Evolutionary conservation across 92 coral and sea anemone genomes (phyloP).

Genomic region (Actinostola sp.): DNA sequence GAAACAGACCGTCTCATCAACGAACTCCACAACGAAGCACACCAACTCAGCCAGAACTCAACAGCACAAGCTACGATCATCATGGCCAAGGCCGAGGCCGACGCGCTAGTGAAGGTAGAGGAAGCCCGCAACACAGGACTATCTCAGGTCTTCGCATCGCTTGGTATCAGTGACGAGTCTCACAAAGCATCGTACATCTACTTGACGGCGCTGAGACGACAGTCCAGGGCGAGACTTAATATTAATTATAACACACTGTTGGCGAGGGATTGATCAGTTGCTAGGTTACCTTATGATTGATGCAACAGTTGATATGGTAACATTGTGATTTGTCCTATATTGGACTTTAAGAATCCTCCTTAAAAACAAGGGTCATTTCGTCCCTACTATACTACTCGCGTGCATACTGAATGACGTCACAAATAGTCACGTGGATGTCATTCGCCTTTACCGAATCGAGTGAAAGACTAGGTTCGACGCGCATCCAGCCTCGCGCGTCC

Average conservation of each 20-base stretch:
- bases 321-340: too few species aligned
- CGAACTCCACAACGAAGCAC: slow-evolving; percentile 71
- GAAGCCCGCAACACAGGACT: slow-evolving; percentile 78
- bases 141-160: slow-evolving; percentile 53
- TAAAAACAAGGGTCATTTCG: too few species aligned
- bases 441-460: too few species aligned
- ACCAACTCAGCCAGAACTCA: slow-evolving; percentile 77
- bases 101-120: slow-evolving; percentile 68
- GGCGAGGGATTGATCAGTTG: slow-evolving; percentile 35
- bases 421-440: too few species aligned
- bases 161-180: slow-evolving; percentile 48
- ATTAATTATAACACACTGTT: slow-evolving; percentile 69
- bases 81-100: slow-evolving; percentile 81
- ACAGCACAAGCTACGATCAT: slow-evolving; percentile 71
- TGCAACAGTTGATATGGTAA: too few species aligned
- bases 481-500: too few species aligned
- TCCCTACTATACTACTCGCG: too few species aligned
- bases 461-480: too few species aligned
- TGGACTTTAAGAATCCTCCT: too few species aligned
- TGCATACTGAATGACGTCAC: too few species aligned
- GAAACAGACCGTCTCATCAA: slow-evolving; percentile 79
- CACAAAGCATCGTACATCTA: slow-evolving; percentile 81
- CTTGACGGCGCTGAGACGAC: slow-evolving; percentile 70
- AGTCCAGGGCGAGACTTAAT: slow-evolving; percentile 57
- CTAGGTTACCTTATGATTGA: too few species aligned